Evolutionary conservation across 2,797 vertebrate genomes (phyloP).

Genomic region (Onychomys leucogaster): DNA sequence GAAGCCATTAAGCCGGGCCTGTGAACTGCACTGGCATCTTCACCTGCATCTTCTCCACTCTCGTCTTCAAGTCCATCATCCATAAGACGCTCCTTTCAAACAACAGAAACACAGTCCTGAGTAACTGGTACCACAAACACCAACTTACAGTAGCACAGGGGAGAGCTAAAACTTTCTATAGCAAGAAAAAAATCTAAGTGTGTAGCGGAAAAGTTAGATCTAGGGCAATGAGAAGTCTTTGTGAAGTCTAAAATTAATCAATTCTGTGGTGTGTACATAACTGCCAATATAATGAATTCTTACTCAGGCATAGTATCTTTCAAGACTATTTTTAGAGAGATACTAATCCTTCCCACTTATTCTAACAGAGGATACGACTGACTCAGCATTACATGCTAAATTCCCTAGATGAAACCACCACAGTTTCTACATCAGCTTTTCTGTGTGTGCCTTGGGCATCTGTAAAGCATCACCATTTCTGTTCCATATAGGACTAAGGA

Average conservation of each 20-base stretch:
- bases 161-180: background rate
- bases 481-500: background rate
- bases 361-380: background rate
- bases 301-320: background rate
- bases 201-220: background rate
- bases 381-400: background rate
- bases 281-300: constrained; percentile 16
- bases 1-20: constrained; percentile 94
- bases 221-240: background rate
- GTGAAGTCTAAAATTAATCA: constrained; percentile 8
- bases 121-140: constrained; percentile 33
- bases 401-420: background rate
- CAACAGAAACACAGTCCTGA: constrained; percentile 73
- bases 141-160: constrained; percentile 11
- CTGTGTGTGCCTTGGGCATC: background rate
- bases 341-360: background rate
- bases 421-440: background rate
- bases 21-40: constrained; percentile 88
- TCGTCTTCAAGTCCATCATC: constrained; percentile 95
- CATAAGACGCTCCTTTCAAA: constrained; percentile 92
- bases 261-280: background rate
- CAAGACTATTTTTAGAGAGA: constrained; percentile 15
- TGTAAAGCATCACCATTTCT: background rate
- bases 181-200: background rate
- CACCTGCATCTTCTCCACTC: constrained; percentile 90